phyloP scores from a whole-genome alignment of 2,113 vertebrate genomes.

The Reinhardtius hippoglossoides region DNA sequence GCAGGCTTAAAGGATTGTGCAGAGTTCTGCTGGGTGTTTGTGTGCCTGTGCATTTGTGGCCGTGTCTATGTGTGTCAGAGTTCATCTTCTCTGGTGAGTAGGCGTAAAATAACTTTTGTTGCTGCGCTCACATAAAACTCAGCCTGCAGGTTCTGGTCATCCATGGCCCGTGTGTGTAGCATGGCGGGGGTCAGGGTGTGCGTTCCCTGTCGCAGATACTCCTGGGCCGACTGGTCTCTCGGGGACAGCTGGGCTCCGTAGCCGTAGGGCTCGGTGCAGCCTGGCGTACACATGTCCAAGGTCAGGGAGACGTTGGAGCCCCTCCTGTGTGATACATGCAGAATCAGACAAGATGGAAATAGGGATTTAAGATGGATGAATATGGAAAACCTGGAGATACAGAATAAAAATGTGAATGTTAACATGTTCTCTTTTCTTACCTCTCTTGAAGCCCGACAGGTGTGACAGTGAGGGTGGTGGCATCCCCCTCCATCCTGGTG shows the following conservation, averaged over 20 bases:
- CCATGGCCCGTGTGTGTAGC: slow-evolving; percentile 92
- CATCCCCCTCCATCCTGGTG: slow-evolving; percentile 88
- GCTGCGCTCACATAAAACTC: slow-evolving; percentile 93
- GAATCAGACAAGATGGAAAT: neutral
- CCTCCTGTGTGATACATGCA: slow-evolving; percentile 83
- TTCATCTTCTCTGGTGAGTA: slow-evolving; percentile 29
- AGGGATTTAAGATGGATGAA: slow-evolving; percentile 2
- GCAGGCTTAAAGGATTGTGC: slow-evolving; percentile 64
- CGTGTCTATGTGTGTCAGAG: slow-evolving; percentile 20
- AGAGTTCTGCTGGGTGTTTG: slow-evolving; percentile 43
- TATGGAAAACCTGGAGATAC: neutral
- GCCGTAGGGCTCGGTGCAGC: slow-evolving; percentile 93
- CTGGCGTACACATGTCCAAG: slow-evolving; percentile 97
- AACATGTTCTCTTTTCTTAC: slow-evolving; percentile 73
- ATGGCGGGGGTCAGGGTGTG: slow-evolving; percentile 88
- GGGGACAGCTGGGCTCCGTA: slow-evolving; percentile 95
- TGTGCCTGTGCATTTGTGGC: slow-evolving; percentile 33
- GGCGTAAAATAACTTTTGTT: slow-evolving; percentile 38
- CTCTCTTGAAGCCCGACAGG: slow-evolving; percentile 96
- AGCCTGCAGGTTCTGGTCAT: slow-evolving; percentile 92
- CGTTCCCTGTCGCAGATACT: slow-evolving; percentile 92
- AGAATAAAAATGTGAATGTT: no score
- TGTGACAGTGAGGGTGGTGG: slow-evolving; percentile 90
- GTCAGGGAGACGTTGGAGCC: slow-evolving; percentile 98
- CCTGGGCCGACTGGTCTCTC: slow-evolving; percentile 90